Evolutionary conservation across 2,113 vertebrate species (phyloP), one percentile per base, ranked within the genome.

Genomic region (Argyrosomus japonicus): DNA sequence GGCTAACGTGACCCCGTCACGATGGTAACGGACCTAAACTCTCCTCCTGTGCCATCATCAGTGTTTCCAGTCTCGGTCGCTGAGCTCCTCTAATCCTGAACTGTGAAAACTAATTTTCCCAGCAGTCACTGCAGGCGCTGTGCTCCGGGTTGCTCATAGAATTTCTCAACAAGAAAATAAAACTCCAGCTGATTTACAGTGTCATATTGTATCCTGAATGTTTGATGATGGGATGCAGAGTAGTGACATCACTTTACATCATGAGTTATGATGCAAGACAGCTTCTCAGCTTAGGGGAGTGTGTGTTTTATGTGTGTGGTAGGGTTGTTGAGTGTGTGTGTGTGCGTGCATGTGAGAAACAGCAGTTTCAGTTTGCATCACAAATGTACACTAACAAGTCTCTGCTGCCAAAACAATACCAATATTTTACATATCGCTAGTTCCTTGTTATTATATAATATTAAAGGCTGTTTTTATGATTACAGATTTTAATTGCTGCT

Each of bases 11-110:
- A 79, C 69, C 81, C 58, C 19, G 48, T 76, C 79, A 54, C 45
- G 6, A 68, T 68, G 54, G 81, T 54, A 81, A 87, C 87, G 70
- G 83, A 79, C 67, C 57, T 68, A 72, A 83, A 64, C 67, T 70
- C 68, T 53, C 29, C 27, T 61, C 36, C 10, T 45, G 18, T 32
- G 64, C 58, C 6, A 14, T 86, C 51, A 63, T 60, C 21, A 58
- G 8, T 50, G 67, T 43, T 84, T 51, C 27, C 51, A 48, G 51
- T 51, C 29, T 84, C 68, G 18, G 10, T 68, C 19, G 2, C 74
- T 51, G 29, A 21, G 45, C n/a, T 56, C 18, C 53, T 45, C 65
- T 84, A 63, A 82, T 81, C 67, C 47, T 43, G 10, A n/a, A 61
- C 51, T 77, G 47, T 57, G 15, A 43, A 54, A 68, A 81, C 72